These are phyloP conservation scores for Macrophya annulata DNA, from an alignment of 2,888 invertebrate species.

Conservation along the genomic window DNA sequence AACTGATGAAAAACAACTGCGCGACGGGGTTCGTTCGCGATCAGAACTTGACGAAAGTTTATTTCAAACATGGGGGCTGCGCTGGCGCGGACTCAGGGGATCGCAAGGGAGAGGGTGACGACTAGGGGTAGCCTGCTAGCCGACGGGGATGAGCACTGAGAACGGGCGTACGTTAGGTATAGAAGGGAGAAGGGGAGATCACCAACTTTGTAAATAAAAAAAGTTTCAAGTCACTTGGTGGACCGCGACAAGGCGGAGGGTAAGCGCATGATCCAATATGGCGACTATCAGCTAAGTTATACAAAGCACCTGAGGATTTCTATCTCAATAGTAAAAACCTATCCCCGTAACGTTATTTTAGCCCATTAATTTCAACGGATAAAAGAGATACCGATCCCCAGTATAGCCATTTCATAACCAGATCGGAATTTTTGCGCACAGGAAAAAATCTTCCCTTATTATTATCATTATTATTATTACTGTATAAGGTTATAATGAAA, in stretches of 20 bases:
- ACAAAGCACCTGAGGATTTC: slow-evolving; percentile 58
- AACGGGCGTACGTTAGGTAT: not conserved
- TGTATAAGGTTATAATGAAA: not conserved
- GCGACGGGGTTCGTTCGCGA: slow-evolving; percentile 22
- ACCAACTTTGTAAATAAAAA: slow-evolving; percentile 70
- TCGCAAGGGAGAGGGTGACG: slow-evolving; percentile 58
- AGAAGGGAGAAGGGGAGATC: slow-evolving; percentile 52
- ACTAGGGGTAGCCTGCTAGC: slow-evolving; percentile 43
- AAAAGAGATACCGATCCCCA: not conserved
- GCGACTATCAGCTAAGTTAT: slow-evolving; percentile 63
- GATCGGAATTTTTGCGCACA: slow-evolving; percentile 1
- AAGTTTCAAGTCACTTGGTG: slow-evolving; percentile 68
- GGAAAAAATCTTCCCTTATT: not conserved
- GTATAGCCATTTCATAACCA: not conserved
- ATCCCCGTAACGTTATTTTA: not conserved
- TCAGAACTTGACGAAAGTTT: slow-evolving; percentile 71
- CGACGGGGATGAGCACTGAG: slow-evolving; percentile 48
- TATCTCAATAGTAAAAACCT: not conserved
- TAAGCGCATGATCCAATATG: slow-evolving; percentile 74
- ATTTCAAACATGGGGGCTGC: slow-evolving; percentile 65
- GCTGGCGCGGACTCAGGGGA: slow-evolving; percentile 57
- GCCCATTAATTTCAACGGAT: not conserved
- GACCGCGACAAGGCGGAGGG: slow-evolving; percentile 63
- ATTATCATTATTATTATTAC: not conserved
- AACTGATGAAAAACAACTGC: slow-evolving; percentile 41